phyloP scores from a whole-genome alignment of 2,888 invertebrate species.

The Hermaeophaga mercurialis region DNA sequence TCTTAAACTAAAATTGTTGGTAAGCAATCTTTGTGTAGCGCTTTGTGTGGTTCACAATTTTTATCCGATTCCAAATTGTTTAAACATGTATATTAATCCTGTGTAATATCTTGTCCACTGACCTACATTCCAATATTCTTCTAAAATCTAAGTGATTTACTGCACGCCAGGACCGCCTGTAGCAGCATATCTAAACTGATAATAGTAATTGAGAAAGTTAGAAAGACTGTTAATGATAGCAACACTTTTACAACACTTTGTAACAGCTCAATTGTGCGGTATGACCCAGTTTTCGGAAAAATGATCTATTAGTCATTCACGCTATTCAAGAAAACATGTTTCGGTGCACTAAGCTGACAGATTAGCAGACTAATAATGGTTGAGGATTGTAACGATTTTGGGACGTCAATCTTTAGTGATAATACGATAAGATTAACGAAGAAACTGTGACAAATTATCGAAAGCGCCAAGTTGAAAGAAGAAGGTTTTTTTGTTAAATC shows the following conservation, averaged over 20 bases:
- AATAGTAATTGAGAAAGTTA: conserved; percentile 24
- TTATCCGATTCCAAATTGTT: no score
- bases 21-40: no score
- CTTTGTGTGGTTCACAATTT: no score
- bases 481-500: no score
- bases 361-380: background rate
- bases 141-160: background rate
- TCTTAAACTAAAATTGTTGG: no score
- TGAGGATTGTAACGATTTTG: background rate
- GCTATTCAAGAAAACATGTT: conserved; percentile 9
- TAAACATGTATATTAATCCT: no score
- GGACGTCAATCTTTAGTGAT: background rate
- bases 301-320: conserved; percentile 26
- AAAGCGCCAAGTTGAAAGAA: background rate
- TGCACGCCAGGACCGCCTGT: background rate
- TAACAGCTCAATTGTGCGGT: conserved; percentile 34
- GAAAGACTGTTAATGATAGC: conserved; percentile 27
- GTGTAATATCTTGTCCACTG: background rate
- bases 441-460: background rate
- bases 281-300: conserved; percentile 35
- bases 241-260: conserved; percentile 37
- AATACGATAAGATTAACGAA: no score
- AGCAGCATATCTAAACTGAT: conserved; percentile 7
- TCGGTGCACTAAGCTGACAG: background rate
- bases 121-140: background rate